Evolutionary conservation across 1,140 invertebrate species (phyloP), one percentile per base, ranked within the genome.

Genomic region (Saccostrea echinata): DNA sequence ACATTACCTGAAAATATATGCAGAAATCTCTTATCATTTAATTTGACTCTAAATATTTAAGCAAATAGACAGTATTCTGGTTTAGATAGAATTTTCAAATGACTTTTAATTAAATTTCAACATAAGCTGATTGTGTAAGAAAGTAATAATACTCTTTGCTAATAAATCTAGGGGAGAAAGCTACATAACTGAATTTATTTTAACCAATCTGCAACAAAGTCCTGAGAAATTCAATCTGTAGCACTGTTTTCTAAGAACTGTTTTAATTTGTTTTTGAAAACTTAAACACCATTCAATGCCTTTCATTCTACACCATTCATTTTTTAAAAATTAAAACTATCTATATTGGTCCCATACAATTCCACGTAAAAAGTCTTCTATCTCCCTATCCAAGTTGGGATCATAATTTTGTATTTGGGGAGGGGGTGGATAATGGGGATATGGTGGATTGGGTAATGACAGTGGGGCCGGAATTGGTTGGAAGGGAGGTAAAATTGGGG

Each of bases 301-400:
- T 76, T 30, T 52, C 30, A 51, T 51, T 18, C 81, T 33, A 52
- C 21, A n/a, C 81, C 33, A 53, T 57, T 88, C 71, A 76, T 30
- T 43, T 43, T 43, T 13, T 13, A 13, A 33, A 76, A 16, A 30
- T 35, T 3, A 68, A 12, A 76, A 27, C 68, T 76, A 90, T 88
- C 86, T 88, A 33, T 90, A 89, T 52, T 89, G 86, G 82, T 88
- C 84, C 89, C 89, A 93, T 12, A 92, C 88, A 85, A 89, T 89
- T 71, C 93, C 92, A 43, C 93, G 88, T 68, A 93, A 89, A 87
- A 93, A 93, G 27, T 93, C 93, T 61, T 93, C 93, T 86, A 93
- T 92, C 88, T 93, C 93, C 57, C 90, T 81, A 80, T 93, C 93
- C 11, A 91, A 86, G 68, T 89, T 86, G 8, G 92, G 91, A 68